phyloP scores from a whole-genome alignment of 2,888 invertebrate genomes.

The Clitarchus hookeri region DNA sequence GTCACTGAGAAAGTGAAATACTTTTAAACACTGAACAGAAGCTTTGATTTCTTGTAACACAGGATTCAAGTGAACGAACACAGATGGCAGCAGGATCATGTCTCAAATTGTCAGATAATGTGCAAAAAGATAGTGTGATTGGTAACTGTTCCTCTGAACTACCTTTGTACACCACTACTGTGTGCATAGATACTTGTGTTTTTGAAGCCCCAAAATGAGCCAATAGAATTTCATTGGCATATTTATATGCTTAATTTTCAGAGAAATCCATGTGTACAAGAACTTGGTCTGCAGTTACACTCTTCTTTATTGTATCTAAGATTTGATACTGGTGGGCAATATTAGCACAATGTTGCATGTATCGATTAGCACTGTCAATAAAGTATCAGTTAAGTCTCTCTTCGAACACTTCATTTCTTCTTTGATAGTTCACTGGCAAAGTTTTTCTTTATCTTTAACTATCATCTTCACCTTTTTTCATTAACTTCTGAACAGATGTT shows the following conservation, averaged over 20 bases:
- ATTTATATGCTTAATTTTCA: background rate
- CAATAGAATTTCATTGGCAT: background rate
- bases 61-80: too few species aligned
- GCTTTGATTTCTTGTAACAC: too few species aligned
- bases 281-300: background rate
- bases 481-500: background rate
- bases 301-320: background rate
- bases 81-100: background rate
- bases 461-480: background rate
- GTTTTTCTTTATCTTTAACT: background rate
- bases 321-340: background rate
- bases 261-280: background rate
- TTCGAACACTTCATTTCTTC: background rate
- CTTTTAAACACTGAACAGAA: too few species aligned
- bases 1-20: too few species aligned
- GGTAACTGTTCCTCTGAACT: background rate
- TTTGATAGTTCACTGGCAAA: background rate
- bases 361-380: background rate
- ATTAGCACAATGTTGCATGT: slow-evolving; percentile 2
- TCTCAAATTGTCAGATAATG: background rate
- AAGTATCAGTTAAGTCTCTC: background rate
- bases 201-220: too few species aligned
- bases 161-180: background rate
- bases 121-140: background rate
- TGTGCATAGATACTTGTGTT: background rate